Conservation (phyloP, 2,113 vertebrate species). For the Python bivittatus region DNA sequence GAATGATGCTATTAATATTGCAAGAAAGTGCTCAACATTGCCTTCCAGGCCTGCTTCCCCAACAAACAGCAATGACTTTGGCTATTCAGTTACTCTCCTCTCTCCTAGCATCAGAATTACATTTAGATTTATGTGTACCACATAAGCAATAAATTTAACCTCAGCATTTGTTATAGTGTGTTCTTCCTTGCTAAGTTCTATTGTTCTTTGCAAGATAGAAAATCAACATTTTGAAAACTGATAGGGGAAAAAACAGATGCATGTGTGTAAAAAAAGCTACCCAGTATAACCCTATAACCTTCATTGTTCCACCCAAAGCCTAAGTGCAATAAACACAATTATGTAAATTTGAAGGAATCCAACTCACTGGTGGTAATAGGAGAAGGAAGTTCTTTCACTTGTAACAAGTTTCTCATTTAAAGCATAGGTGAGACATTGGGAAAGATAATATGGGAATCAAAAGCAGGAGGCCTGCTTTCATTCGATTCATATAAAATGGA, state of each 20-base stretch:
- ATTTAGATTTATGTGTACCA: conserved; percentile 32
- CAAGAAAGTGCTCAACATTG: conserved; percentile 30
- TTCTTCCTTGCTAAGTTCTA: conserved; percentile 11
- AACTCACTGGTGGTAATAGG: background rate
- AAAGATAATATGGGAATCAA: background rate
- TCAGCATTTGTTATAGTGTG: background rate
- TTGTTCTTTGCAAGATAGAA: background rate
- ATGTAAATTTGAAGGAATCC: background rate
- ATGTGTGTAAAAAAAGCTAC: background rate
- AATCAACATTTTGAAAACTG: background rate
- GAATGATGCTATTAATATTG: conserved; percentile 37
- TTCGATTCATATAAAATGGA: background rate
- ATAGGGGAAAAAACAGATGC: background rate
- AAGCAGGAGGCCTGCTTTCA: background rate
- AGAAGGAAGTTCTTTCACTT: background rate
- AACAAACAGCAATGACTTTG: conserved; percentile 3
- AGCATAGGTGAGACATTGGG: background rate
- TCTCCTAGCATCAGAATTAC: accelerated
- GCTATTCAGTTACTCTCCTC: background rate
- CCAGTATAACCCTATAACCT: background rate
- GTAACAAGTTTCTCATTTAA: background rate
- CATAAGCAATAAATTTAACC: conserved; percentile 9
- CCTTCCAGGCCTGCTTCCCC: background rate
- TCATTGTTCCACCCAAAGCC: background rate
- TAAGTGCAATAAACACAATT: background rate